These are phyloP conservation scores for Sebastiscus tertius DNA, from an alignment of 2,797 vertebrate species.

Conservation along the genomic window DNA sequence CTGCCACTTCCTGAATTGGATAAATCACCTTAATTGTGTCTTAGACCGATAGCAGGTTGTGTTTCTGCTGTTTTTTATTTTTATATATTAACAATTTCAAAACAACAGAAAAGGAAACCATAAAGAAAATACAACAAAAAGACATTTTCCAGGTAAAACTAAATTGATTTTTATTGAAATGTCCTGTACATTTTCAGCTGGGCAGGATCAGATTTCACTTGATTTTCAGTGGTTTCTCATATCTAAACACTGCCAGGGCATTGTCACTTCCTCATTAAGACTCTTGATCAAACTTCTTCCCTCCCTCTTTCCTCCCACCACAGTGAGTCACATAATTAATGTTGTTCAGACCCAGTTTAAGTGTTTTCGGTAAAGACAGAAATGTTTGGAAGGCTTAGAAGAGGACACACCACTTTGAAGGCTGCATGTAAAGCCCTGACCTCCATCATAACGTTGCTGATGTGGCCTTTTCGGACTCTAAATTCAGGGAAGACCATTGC, in stretches of 20 bases:
- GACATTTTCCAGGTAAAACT: conserved; percentile 58
- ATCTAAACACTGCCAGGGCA: conserved; percentile 37
- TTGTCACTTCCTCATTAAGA: conserved; percentile 54
- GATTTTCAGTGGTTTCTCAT: conserved; percentile 54
- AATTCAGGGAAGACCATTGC: conserved; percentile 11
- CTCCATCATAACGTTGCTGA: background rate
- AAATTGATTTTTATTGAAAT: conserved; percentile 88
- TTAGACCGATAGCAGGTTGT: background rate
- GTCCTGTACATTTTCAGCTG: conserved; percentile 78
- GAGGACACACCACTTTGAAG: background rate
- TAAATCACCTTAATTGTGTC: background rate
- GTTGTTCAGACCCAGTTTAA: conserved; percentile 30
- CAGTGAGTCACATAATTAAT: conserved; percentile 3
- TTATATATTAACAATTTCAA: background rate
- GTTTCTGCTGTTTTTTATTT: background rate
- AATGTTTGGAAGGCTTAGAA: conserved; percentile 24
- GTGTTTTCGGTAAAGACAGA: conserved; percentile 5
- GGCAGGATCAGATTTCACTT: conserved; percentile 74
- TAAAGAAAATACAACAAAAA: background rate
- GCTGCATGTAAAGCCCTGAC: background rate
- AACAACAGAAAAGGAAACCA: background rate
- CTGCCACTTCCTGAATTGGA: background rate
- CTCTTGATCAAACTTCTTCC: conserved; percentile 30
- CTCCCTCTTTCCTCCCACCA: background rate
- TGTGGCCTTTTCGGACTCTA: background rate